These are phyloP conservation scores for Babylonia areolata DNA, from an alignment of 1,140 invertebrate genomes.

Conservation along the genomic window DNA sequence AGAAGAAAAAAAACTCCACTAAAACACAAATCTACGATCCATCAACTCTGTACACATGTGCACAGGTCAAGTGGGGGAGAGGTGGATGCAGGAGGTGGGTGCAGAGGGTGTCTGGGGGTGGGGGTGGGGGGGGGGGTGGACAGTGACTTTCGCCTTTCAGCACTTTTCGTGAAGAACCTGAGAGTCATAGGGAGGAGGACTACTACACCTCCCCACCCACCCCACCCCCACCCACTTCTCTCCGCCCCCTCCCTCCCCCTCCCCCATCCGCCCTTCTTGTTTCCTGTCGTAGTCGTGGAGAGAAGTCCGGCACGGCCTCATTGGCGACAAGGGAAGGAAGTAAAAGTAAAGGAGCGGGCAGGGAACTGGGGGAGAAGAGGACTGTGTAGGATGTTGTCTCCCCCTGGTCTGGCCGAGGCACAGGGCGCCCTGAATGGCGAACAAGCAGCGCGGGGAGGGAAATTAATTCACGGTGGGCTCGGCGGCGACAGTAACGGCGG, in stretches of 20 bases:
- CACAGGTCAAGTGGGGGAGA: too few species aligned
- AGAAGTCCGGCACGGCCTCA: background rate
- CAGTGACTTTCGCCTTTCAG: background rate
- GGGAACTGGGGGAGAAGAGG: background rate
- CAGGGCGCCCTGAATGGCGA: conserved; percentile 28
- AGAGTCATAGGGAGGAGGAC: background rate
- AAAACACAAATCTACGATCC: too few species aligned
- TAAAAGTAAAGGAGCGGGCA: too few species aligned
- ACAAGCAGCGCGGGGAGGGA: conserved; percentile 44
- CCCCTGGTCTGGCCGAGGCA: background rate
- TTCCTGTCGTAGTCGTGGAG: background rate
- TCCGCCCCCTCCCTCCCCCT: background rate
- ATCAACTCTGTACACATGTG: too few species aligned
- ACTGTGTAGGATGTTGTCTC: background rate
- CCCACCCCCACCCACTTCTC: background rate
- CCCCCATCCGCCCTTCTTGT: background rate
- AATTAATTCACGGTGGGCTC: conserved; percentile 59
- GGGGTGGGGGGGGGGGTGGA: background rate
- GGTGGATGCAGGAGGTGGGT: too few species aligned
- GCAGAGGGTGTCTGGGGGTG: background rate
- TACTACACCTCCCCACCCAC: background rate
- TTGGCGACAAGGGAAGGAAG: background rate
- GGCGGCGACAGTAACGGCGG: conserved; percentile 53
- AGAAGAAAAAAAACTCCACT: too few species aligned
- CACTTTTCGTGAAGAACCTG: too few species aligned